Base-by-base conservation (phyloP, 2,797 vertebrate genomes). In the Emys orbicularis region DNA sequence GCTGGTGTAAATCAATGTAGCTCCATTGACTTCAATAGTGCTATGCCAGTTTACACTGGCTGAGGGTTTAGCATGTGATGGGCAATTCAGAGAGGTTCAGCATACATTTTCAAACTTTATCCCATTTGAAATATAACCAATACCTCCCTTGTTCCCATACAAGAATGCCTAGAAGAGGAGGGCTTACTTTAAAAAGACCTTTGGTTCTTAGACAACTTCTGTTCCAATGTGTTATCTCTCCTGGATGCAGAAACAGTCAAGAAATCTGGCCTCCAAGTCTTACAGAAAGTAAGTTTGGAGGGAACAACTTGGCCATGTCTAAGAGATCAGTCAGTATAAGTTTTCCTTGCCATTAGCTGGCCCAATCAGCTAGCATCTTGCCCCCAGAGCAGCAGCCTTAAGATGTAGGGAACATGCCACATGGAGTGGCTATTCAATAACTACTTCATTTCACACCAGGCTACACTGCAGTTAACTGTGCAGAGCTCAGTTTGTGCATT, bases 21-120 rank as follows among this genome's bases (percentile, higher is more conserved):
- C 0, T 0, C 79, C 68, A 3, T 34, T 1, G 2, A 7, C 34
- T 80, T 50, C 4, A 31, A 44, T 31, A 29, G 27, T 29, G 15
- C 8, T 9, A 41, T 37, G 25, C 6, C 72, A 76, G 72, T 13
- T 76, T 25, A 76, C 34, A 37, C 10, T 72, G 19, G 34, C 10
- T 72, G n/a, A 72, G 18, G n/a, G 18, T 29, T 41, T 49, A 5
- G 74, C 7, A 12, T 47, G 13, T 27, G 25, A 16, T 15, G 15
- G 5, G 81, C 65, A 61, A 54, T 54, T 77, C 68, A 41, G 8
- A 25, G 21, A 56, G 49, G 34, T 37, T 81, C 56, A 85, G 61
- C 25, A 59, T 0, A 0, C 0, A 1, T 29, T 88, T 68, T 34
- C 92, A 88, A 19, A 23, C 79, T n/a, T 72, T 41, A 29, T 6